phyloP scores from a whole-genome alignment of 2,888 invertebrate species.

The Hoplodrina ambigua region DNA sequence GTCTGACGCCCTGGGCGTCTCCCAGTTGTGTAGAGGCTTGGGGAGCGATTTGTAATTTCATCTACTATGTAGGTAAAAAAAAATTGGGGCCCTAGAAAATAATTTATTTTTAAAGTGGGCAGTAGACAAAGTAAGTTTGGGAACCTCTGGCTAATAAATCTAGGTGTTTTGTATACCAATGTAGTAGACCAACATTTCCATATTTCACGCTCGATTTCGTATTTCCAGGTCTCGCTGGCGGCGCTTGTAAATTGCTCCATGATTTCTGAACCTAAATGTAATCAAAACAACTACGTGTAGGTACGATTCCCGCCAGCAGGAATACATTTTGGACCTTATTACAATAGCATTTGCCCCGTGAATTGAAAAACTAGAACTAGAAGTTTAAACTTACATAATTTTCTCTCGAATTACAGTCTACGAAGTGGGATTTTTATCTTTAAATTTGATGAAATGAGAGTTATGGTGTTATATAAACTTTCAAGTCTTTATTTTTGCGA shows the following conservation, averaged over 20 bases:
- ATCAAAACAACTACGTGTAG: constrained; percentile 31
- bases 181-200: no score
- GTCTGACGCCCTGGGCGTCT: no score
- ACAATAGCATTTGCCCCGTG: constrained; percentile 25
- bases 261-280: neutral
- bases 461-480: neutral
- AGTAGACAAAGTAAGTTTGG: no score
- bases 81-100: no score
- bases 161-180: no score
- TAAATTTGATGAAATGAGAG: constrained; percentile 7
- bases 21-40: no score
- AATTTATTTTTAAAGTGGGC: no score
- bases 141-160: no score
- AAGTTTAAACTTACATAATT: constrained; percentile 17
- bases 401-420: constrained; percentile 48
- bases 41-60: no score
- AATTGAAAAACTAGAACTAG: constrained; percentile 17
- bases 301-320: constrained; percentile 56
- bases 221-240: neutral
- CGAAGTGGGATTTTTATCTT: constrained; percentile 16
- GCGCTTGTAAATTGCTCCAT: neutral
- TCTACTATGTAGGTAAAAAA: no score
- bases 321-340: constrained; percentile 18
- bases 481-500: no score
- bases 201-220: no score